phyloP scores from a whole-genome alignment of 2,888 invertebrate species.

The Philopedon plagiatum region DNA sequence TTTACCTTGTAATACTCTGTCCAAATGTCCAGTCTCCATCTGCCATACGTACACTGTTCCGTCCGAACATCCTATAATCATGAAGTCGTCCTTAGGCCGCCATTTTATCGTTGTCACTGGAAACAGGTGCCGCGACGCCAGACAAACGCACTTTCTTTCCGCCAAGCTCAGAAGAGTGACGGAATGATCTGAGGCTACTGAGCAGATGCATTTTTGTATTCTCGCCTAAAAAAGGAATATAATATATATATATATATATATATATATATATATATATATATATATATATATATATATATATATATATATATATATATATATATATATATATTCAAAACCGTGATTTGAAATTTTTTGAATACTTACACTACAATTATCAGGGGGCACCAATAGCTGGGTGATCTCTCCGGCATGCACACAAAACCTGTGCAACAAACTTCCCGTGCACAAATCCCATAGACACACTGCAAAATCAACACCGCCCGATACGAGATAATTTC shows the following conservation, averaged over 20 bases:
- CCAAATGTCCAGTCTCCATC: constrained; percentile 99
- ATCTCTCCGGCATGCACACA: constrained; percentile 99
- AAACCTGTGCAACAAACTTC: constrained; percentile 91
- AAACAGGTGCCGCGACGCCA: constrained; percentile 93
- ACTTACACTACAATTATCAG: constrained; percentile 88
- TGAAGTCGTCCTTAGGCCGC: constrained; percentile 97
- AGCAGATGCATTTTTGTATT: constrained; percentile 94
- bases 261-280: no score
- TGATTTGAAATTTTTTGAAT: no score
- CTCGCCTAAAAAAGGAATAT: constrained; percentile 79
- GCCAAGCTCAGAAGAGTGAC: constrained; percentile 93
- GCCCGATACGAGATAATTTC: constrained; percentile 92
- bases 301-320: no score
- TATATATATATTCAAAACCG: no score
- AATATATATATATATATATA: no score
- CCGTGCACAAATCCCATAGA: constrained; percentile 95
- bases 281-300: no score
- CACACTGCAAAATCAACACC: constrained; percentile 98
- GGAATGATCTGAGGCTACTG: constrained; percentile 98
- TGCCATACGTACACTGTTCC: constrained; percentile 99
- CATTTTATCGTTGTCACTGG: constrained; percentile 97
- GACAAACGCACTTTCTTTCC: constrained; percentile 94
- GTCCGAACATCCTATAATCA: constrained; percentile 95
- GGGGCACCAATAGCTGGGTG: constrained; percentile 93
- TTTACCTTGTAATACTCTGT: constrained; percentile 91